Evolutionary conservation across 2,888 invertebrate species (phyloP).

Genomic region (Allophyes oxyacanthae): DNA sequence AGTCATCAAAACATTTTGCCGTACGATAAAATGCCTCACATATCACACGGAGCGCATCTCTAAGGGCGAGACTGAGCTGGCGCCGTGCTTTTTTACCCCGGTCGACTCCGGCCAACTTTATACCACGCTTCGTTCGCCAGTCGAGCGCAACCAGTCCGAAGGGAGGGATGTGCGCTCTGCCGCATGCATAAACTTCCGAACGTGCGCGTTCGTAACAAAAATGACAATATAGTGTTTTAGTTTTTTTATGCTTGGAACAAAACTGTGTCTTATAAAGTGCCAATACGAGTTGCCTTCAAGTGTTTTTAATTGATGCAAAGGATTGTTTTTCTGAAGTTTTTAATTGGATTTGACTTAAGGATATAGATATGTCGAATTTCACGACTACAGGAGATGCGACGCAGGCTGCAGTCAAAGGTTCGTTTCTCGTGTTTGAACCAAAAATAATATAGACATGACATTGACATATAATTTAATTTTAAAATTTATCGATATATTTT

Average conservation of each 20-base stretch:
- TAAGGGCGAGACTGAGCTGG: constrained; percentile 87
- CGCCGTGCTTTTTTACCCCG: constrained; percentile 88
- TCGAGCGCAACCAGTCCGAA: constrained; percentile 71
- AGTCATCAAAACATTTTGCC: constrained; percentile 31
- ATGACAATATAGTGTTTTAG: constrained; percentile 61
- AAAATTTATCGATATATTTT: constrained; percentile 24
- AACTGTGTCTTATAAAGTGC: constrained; percentile 78
- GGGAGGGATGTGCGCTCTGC: constrained; percentile 64
- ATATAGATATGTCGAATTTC: constrained; percentile 79
- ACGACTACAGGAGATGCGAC: constrained; percentile 72
- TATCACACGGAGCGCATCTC: constrained; percentile 77
- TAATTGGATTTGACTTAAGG: constrained; percentile 62
- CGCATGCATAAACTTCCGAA: constrained; percentile 55
- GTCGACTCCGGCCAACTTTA: constrained; percentile 74
- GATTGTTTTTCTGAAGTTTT: constrained; percentile 63
- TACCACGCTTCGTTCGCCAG: constrained; percentile 72
- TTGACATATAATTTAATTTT: constrained; percentile 3
- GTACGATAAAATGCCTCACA: constrained; percentile 74
- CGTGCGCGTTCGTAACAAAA: constrained; percentile 69
- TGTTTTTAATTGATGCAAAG: constrained; percentile 54
- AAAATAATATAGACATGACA: not conserved
- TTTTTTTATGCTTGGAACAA: constrained; percentile 51
- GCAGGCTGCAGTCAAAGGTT: constrained; percentile 82
- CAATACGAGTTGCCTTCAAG: constrained; percentile 69
- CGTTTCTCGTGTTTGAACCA: constrained; percentile 40